Evolutionary conservation across 2,888 invertebrate species (phyloP), one percentile per base, ranked within the genome.

Genomic region (Melanophora roralis): DNA sequence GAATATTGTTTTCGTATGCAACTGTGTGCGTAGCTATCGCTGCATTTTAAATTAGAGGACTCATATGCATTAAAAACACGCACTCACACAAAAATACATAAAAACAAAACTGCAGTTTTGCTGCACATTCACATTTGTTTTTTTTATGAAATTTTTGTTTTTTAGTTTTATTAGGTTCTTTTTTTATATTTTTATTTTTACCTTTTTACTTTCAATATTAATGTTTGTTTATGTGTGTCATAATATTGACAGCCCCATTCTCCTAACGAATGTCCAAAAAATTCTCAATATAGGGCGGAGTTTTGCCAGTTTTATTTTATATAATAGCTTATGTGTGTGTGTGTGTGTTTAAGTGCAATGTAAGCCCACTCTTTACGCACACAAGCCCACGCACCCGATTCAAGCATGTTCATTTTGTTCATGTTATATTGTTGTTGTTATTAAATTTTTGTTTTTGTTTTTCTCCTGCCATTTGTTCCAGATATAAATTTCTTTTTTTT

Each of bases 1-100:
- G 16, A 34, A 23, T 47, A n/a, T 57, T n/a, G 32, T 19, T 19
- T 47, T 32, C 47, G 16, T 75, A 7, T 74, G 38, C 59, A 64
- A 69, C 64, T 69, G 80, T 75, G 43, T 82, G 80, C 75, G 81
- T 82, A 65, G 53, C 65, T 68, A 62, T 36, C 68, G 74, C 55
- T 81, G 85, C 85, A 88, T 88, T 87, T 88, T 85, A 88, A 87
- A 88, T 88, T 88, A 88, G 88, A 85, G 59, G 36, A 65, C 73
- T 19, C 11, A 45, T 19, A 19, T 6, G 51, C 55, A 67, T 68
- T 73, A 68, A 71, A 36, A 62, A 43, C 84, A 53, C 53, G 36
- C 34, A 53, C 47, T n/a, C 21, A 23, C 53, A 62, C 51, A 19
- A 21, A 60, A 16, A 1, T 16, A n/a, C n/a, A n/a, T n/a, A 14